A percentile compares a stretch with the other conserved stretches of the same genome.
Conservation (phyloP, 30 jellyfish, hydroid and myxozoan species). For the Chrysaora quinquecirrha region DNA sequence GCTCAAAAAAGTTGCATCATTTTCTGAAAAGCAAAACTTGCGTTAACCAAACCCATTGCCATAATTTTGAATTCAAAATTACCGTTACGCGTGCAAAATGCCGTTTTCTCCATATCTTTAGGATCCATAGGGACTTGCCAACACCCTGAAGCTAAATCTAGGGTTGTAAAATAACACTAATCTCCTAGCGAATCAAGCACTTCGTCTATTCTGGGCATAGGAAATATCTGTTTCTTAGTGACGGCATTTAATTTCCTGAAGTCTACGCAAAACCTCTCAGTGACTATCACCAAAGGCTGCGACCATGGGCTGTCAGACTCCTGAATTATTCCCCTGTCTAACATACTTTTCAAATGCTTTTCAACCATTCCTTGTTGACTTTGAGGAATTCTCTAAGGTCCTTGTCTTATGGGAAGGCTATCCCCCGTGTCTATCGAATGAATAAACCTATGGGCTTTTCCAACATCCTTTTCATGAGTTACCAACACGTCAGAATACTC, state of each 20-base stretch:
- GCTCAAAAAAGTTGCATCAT: conserved; percentile 50
- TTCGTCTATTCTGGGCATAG: no score
- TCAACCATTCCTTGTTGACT: conserved; percentile 26
- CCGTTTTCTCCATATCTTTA: no score
- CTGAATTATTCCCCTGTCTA: conserved; percentile 21
- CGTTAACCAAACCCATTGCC: no score
- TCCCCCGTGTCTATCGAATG: no score
- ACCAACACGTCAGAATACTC: conserved; percentile 24
- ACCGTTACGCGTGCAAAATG: no score
- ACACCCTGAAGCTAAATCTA: no score
- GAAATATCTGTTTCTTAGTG: no score
- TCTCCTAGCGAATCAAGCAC: conserved; percentile 57
- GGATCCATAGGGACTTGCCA: no score
- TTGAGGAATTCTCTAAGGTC: no score
- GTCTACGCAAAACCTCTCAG: conserved; percentile 42
- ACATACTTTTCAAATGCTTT: conserved; percentile 21
- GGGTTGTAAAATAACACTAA: conserved; percentile 42
- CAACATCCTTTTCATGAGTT: no score
- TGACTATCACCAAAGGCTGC: conserved; percentile 28
- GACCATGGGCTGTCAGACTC: conserved; percentile 9
- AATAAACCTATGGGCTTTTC: no score
- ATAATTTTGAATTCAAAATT: conserved; percentile 52
- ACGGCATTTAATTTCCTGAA: no score
- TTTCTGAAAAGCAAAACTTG: conserved; percentile 39
- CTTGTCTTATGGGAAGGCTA: not conserved